Base-by-base conservation (phyloP, 2,888 invertebrate species). In the Syrphus vitripennis region DNA sequence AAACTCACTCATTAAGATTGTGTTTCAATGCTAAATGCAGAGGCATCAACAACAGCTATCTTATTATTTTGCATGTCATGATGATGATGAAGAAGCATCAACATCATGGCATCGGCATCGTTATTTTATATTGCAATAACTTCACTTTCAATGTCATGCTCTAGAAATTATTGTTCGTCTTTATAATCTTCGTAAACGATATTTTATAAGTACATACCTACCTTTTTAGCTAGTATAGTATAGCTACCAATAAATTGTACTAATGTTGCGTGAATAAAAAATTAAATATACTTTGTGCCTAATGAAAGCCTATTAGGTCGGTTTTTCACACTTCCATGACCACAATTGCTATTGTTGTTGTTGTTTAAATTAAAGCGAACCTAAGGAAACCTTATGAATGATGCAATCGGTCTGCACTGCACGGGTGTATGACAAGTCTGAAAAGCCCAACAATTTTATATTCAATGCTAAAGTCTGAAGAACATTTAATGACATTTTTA, bases 101-200 rank as follows among this genome's bases (percentile, higher is more conserved):
- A 67, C 31, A 48, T 63, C 45, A 65, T n/a, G 34, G n/a, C n/a
- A 24, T 19, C 55, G 6, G 12, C 31, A 12, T 12, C 10, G 34
- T 24, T 24, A 3, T 9, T 40, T 31, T 19, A 12, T 10, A 14
- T 40, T 37, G 40, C 19, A 12, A 10, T 21, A 26, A 4, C 55
- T 79, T 80, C 70, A 80, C 83, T 83, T 83, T 75, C 79, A 83
- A 75, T 83, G 70, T 70, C 70, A 61, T 75, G 83, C 83, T 83
- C 83, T 75, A 79, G 21, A 83, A 67, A 67, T 37, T n/a, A n/a
- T n/a, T 50, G 14, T 48, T 6, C 24, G n/a, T 50, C 50, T 67
- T 50, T 24, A n/a, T n/a, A 50, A n/a, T 34, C 21, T 50, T 34
- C 10, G 21, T 40, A 40, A 40, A 42, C 24, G 63, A 48, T 55